Evolutionary conservation across 2,113 vertebrate species (phyloP), one percentile per base, ranked within the genome.

Genomic region (Ciconia maguari): DNA sequence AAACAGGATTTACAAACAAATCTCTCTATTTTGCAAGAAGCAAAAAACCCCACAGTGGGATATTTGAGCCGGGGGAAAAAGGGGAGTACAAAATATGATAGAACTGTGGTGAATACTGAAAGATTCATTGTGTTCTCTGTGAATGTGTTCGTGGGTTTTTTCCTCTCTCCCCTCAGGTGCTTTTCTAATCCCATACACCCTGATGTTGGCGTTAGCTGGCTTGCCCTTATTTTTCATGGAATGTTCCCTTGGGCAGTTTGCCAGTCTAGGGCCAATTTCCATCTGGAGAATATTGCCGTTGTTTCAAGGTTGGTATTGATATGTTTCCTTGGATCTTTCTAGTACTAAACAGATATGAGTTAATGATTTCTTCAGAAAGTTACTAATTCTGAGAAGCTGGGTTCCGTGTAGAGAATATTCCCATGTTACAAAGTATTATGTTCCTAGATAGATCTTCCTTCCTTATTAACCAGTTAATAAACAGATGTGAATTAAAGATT

Each of bases 181-280:
- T 62, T 99, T 99, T 94, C 98, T 99, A 46, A 99, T 99, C 79
- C 99, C 99, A 1, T 99, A 99, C 68, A 87, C 98, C 16, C 32
- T 98, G 88, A 99, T 99, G 99, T n/a, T 99, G 97, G 98, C 98
- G 1, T 92, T 99, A 57, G 97, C 98, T 85, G 99, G 99, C 12
- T 98, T 99, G 32, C 99, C 99, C 11, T 94, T 99, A 52, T 99
- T 99, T 98, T 99, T 99, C 95, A 74, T 99, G 96, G 99, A 99
- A 92, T 99, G 99, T 75, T 99, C 99, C 42, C 80, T 99, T 3
- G 99, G 99, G 46, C 99, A 99, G 87, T 99, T 99, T 98, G 98
- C 99, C 97, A 99, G 99, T 91, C 98, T 98, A 95, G 99, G 99
- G 34, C 99, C 99, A 26, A 94, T 99, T 90, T 99, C 99, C 2